Evolutionary conservation across 2,888 invertebrate species (phyloP).

Genomic region (Thecocarcelia acutangulata): DNA sequence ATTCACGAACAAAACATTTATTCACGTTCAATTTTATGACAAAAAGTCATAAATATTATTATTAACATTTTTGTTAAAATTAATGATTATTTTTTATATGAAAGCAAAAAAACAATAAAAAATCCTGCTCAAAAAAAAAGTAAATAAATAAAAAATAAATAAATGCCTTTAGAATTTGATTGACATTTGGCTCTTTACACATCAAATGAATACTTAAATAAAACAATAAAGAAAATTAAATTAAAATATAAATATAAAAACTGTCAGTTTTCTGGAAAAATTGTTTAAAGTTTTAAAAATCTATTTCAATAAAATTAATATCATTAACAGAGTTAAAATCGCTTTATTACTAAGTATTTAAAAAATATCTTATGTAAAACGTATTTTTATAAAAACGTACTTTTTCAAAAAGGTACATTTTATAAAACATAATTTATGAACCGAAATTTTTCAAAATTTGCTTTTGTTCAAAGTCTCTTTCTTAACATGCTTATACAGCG

Average conservation of each 20-base stretch:
- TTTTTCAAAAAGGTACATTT: no score
- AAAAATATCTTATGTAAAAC: no score
- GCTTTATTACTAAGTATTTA: no score
- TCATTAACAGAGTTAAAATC: no score
- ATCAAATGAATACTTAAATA: background rate
- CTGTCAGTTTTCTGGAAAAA: background rate
- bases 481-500: no score
- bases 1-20: conserved; percentile 32
- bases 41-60: conserved; percentile 46
- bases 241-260: background rate
- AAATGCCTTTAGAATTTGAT: conserved; percentile 20
- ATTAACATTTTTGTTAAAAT: conserved; percentile 42
- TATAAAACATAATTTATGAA: no score
- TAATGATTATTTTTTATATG: background rate
- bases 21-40: conserved; percentile 57
- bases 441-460: no score
- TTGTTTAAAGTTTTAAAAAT: background rate
- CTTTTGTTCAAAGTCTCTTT: no score
- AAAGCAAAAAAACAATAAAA: background rate
- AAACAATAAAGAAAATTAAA: no score
- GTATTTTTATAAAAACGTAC: no score
- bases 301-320: no score
- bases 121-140: no score
- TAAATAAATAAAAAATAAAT: conserved; percentile 12
- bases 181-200: conserved; percentile 25